Conservation (phyloP, 1,140 invertebrate genomes). For the Psilanteris sp. region DNA sequence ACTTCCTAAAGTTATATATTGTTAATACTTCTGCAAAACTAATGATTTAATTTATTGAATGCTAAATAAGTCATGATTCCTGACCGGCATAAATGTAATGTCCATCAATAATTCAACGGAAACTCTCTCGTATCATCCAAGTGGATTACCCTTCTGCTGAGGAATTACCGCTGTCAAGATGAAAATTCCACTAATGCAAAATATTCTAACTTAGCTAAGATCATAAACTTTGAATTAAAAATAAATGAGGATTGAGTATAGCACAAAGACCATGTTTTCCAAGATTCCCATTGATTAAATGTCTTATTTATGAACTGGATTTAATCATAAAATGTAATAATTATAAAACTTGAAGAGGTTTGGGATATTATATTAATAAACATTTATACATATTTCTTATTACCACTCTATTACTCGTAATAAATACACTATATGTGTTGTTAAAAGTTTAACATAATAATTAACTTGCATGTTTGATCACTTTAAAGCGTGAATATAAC, state of each 20-base stretch:
- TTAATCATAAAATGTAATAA: constrained; percentile 21
- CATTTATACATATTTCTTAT: too few species aligned
- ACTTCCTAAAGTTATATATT: constrained; percentile 6
- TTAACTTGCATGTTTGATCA: too few species aligned
- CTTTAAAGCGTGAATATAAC: too few species aligned
- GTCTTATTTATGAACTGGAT: constrained; percentile 10
- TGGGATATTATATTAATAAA: too few species aligned
- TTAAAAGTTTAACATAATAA: too few species aligned
- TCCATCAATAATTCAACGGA: constrained; percentile 57
- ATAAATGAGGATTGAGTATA: constrained; percentile 36
- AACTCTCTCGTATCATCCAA: constrained; percentile 58
- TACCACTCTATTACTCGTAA: too few species aligned
- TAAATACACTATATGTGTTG: too few species aligned
- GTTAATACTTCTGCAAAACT: constrained; percentile 41
- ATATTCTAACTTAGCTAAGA: constrained; percentile 46
- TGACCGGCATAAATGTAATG: constrained; percentile 57
- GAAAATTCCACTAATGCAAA: constrained; percentile 53
- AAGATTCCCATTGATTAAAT: constrained; percentile 32
- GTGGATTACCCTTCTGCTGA: constrained; percentile 59
- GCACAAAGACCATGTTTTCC: constrained; percentile 22
- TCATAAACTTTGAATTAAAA: constrained; percentile 50
- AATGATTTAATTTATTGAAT: constrained; percentile 57
- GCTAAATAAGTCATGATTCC: constrained; percentile 54
- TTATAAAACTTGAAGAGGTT: too few species aligned
- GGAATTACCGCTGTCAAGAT: constrained; percentile 60